Base-by-base conservation (phyloP, 2,797 vertebrate species). In the Sebastes reedi region DNA sequence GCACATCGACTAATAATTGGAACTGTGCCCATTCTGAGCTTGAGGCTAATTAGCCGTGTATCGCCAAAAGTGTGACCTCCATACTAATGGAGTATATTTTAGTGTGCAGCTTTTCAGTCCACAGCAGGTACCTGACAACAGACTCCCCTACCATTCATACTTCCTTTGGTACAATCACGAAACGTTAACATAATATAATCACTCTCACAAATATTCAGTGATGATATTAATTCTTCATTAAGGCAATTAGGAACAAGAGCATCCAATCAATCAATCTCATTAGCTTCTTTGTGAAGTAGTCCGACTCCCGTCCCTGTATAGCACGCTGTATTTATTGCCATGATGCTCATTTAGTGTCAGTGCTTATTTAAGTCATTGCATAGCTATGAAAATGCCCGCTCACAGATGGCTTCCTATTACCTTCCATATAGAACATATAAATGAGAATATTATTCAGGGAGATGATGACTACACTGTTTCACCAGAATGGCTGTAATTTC, bases 1-100 rank as follows among this genome's bases (percentile, higher is more conserved):
- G 88, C 88, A 89, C 88, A 85, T 87, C 59, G 80, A 89, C 88
- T 84, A 84, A 88, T 92, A 91, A 92, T 89, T 92, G 87, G 81
- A 91, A 86, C 83, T 42, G 78, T 86, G 77, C 88, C 85, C 82
- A 70, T 71, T 64, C 80, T 83, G 83, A 87, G 87, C 79, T 91
- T 22, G 46, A 60, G 80, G 87, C 88, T 93, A 91, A 93, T 94
- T 91, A 91, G 81, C 80, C 81, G 73, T 75, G 79, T 64, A 86
- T 83, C 85, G 80, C 88, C 83, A 79, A 77, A 83, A 79, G 58
- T 87, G 90, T 93, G 92, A 93, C 89, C 88, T 77, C 86, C 88
- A 91, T 90, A 83, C 88, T 73, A 88, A 91, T 85, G 10, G 50
- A 65, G 73, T 80, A 55, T 66, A 72, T 85, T 85, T 80, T 81